phyloP scores from a whole-genome alignment of 2,888 invertebrate species.

The Clitarchus hookeri region DNA sequence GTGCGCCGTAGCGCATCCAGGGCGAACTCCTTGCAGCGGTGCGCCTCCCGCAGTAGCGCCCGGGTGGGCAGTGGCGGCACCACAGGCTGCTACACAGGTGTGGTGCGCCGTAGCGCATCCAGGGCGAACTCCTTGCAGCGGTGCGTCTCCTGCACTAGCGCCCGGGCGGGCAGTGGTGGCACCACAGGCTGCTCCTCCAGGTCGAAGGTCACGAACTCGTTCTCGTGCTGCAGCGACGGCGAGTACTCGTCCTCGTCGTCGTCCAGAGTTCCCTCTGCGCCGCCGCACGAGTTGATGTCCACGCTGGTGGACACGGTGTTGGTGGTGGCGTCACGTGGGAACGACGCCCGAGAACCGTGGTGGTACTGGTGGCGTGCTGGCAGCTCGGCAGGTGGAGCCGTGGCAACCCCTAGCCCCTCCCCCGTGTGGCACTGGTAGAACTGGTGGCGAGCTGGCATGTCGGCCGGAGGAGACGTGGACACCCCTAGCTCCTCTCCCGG shows the following conservation, averaged over 20 bases:
- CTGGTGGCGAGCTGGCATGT: conserved; percentile 28
- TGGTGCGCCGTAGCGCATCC: conserved; percentile 55
- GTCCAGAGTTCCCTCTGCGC: conserved; percentile 54
- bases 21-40: conserved; percentile 54
- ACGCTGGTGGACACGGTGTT: conserved; percentile 65
- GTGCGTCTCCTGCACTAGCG: conserved; percentile 49
- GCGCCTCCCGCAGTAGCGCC: conserved; percentile 48
- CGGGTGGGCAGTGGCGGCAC: conserved; percentile 48
- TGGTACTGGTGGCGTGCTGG: conserved; percentile 33
- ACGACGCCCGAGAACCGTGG: conserved; percentile 48
- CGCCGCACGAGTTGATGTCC: conserved; percentile 57
- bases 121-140: conserved; percentile 54
- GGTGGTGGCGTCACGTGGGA: conserved; percentile 68
- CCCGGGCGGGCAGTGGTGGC: conserved; percentile 49
- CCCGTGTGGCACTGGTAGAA: conserved; percentile 30
- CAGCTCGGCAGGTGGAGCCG: conserved; percentile 36
- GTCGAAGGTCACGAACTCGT: conserved; percentile 73
- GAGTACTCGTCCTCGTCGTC: conserved; percentile 60
- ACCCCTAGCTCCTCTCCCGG: conserved; percentile 33
- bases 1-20: conserved; percentile 54
- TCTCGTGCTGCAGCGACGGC: conserved; percentile 61
- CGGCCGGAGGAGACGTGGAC: conserved; percentile 36
- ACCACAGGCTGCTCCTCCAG: conserved; percentile 55
- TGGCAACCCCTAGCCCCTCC: conserved; percentile 33
- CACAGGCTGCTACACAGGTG: conserved; percentile 53